Evolutionary conservation across 2,888 invertebrate genomes (phyloP).

Genomic region (Elmis aenea): DNA sequence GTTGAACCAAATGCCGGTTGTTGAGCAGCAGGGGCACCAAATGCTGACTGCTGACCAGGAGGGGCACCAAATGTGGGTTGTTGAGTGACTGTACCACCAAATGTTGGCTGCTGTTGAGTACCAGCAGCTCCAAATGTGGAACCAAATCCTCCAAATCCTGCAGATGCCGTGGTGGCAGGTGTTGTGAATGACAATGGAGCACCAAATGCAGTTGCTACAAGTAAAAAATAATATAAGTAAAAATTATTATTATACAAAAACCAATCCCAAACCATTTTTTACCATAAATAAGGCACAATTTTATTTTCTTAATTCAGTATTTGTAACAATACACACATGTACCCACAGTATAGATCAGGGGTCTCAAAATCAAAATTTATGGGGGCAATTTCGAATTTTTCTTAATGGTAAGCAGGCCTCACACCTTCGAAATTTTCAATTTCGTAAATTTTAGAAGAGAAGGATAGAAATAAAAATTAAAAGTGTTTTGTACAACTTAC

Average conservation of each 20-base stretch:
- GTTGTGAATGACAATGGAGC: slow-evolving; percentile 37
- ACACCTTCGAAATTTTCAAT: too few species aligned
- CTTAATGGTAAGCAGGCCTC: too few species aligned
- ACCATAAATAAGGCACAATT: neutral
- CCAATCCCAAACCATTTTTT: neutral
- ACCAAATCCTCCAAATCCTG: slow-evolving; percentile 51
- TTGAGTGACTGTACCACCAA: slow-evolving; percentile 45
- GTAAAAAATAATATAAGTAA: slow-evolving; percentile 12
- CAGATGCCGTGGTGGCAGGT: slow-evolving; percentile 45
- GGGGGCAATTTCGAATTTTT: too few species aligned
- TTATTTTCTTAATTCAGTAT: too few species aligned
- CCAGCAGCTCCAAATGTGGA: slow-evolving; percentile 47
- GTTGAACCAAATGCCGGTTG: slow-evolving; percentile 48
- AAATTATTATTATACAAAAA: too few species aligned
- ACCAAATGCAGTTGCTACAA: slow-evolving; percentile 47
- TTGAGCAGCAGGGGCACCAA: slow-evolving; percentile 32
- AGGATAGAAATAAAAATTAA: too few species aligned
- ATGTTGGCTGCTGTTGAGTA: slow-evolving; percentile 38
- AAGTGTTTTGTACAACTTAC: too few species aligned
- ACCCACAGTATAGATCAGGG: too few species aligned
- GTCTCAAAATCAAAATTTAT: neutral
- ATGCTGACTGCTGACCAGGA: slow-evolving; percentile 24
- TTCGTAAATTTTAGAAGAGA: too few species aligned
- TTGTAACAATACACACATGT: too few species aligned
- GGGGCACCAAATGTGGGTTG: slow-evolving; percentile 34